Evolutionary conservation across 2,113 vertebrate species (phyloP), one percentile per base, ranked within the genome.

Genomic region (Takifugu flavidus): DNA sequence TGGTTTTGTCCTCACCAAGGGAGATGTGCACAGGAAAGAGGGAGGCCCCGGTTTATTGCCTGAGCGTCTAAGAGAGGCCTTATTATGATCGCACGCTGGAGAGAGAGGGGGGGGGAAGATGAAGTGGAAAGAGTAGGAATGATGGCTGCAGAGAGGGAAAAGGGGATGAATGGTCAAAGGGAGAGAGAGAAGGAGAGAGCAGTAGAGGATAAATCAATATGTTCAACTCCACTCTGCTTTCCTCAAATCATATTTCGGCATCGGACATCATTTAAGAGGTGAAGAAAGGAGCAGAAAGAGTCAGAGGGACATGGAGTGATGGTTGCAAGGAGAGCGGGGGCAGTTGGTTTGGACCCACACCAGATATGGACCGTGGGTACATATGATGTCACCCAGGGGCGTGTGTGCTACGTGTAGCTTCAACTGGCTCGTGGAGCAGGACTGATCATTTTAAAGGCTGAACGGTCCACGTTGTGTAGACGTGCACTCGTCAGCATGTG

Each of bases 1-100:
- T 89, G 86, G 87, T 81, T 87, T 89, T 85, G 86, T 82, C 61
- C 66, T 80, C 76, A n/a, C 74, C 63, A 47, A 78, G 85, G 87
- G 86, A 89, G 68, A 83, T 51, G 70, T 67, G 75, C 56, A 44
- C 65, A 64, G 80, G 65, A 85, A 79, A 68, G 67, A 67, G 74
- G 74, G 72, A 87, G 79, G 75, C 72, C 78, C 69, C 43, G 61
- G 62, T 82, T 89, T 86, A 89, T 89, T 87, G 77, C 85, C 67
- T 80, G 73, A 72, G 82, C 12, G 25, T 81, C 77, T 77, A 52
- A 76, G 77, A 79, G 75, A 82, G 83, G 77, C 62, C 62, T 82
- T 83, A 73, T 83, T 82, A 83, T 82, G 82, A 77, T 71, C 80
- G 59, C 74, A 80, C 44, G 14, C 75, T 63, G 69, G 77, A 65